Base-by-base conservation (phyloP, 2,888 invertebrate genomes). In the Rhagophthalmus giganteus region DNA sequence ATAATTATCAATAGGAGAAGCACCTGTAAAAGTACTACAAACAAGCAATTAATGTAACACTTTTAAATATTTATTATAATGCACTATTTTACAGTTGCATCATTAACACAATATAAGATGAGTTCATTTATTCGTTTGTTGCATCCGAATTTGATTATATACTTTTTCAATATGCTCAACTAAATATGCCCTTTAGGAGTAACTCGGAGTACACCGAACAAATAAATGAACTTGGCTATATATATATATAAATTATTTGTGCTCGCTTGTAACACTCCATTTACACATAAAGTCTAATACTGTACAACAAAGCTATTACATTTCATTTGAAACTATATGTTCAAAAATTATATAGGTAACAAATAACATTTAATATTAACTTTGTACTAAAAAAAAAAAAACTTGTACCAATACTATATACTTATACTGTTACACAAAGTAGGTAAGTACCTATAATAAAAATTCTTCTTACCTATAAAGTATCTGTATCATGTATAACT, bases 251-350 rank as follows among this genome's bases (percentile, higher is more conserved):
- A 53, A 48, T 48, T 48, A 53, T 53, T 44, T 53, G 53, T 44
- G 38, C 42, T 53, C 32, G 25, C 44, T 14, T 32, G 10, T 52
- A 47, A 53, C 47, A 48, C 48, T 48, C 48, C 45, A 53, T 48
- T 53, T 48, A 53, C 53, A 48, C 48, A 47, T 48, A 53, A 42
- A 53, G 42, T 52, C 53, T 48, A 53, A 47, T 53, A 47, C 53
- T 53, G 53, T 53, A 53, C 48, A 53, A 48, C 47, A 48, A n/a
- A 52, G 40, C 46, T 34, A 46, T 34, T 35, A 51, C 45, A 47
- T 27, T 38, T 13, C 27, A 42, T 41, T 30, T 37, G 13, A 40
- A 40, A 34, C 28, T 40, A 31, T 49, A 49, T 39, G 27, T 33
- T 47, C 26, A 39, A 28, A 39, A 47, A 47, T n/a, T n/a, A n/a